These are phyloP conservation scores for Stictonetta naevosa DNA, from an alignment of 2,113 vertebrate species.

Conservation along the genomic window DNA sequence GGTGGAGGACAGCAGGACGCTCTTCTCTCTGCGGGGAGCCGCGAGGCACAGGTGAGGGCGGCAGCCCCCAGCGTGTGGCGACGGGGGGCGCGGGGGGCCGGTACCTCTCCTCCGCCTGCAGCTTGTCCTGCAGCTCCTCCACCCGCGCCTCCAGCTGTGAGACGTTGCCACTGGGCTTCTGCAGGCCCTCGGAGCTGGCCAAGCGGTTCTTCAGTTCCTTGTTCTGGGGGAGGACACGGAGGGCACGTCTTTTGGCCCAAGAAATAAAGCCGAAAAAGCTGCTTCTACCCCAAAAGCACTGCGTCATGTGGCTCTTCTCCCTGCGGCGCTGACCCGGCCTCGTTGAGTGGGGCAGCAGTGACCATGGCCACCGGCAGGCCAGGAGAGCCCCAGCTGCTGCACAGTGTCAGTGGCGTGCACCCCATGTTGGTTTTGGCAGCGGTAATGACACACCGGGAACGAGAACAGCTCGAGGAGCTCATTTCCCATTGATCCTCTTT, in stretches of 20 bases:
- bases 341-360: fast-evolving
- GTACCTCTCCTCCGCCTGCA: conserved; percentile 90
- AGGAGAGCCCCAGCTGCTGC: neutral
- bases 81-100: too few species aligned
- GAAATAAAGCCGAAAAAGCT: neutral
- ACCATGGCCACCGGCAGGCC: neutral
- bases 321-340: neutral
- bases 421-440: neutral
- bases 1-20: conserved; percentile 81
- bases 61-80: too few species aligned
- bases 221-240: conserved; percentile 73
- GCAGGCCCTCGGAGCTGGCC: conserved; percentile 87
- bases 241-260: neutral
- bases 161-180: conserved; percentile 81
- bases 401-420: neutral
- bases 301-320: neutral
- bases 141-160: conserved; percentile 88
- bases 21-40: conserved; percentile 82
- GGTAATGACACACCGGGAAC: neutral
- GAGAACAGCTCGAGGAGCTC: neutral
- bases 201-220: conserved; percentile 91
- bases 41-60: too few species aligned
- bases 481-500: neutral
- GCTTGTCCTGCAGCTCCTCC: conserved; percentile 87
- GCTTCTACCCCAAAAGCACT: neutral